phyloP scores from a whole-genome alignment of 2,797 vertebrate species.

The Cichlasoma orientale region DNA sequence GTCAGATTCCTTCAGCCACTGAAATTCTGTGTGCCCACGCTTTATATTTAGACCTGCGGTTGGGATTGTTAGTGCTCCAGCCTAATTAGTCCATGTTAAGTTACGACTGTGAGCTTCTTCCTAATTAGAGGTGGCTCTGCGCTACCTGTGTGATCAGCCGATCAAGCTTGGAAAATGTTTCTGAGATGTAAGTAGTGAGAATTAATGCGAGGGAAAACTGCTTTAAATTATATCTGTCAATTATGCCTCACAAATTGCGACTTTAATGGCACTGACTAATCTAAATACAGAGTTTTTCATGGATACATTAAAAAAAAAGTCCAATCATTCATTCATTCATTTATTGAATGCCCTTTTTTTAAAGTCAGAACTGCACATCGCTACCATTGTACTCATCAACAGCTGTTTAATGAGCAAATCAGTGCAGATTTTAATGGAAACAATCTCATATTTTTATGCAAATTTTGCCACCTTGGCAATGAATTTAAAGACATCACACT shows the following conservation, averaged over 20 bases:
- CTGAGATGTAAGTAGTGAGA: neutral
- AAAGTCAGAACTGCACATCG: neutral
- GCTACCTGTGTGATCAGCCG: conserved; percentile 36
- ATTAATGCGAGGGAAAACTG: neutral
- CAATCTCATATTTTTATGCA: neutral
- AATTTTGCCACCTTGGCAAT: neutral
- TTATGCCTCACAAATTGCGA: neutral
- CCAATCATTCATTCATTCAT: neutral
- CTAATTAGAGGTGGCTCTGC: conserved; percentile 65
- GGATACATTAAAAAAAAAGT: neutral
- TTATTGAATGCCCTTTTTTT: neutral
- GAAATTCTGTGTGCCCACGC: conserved; percentile 21
- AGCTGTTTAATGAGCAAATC: neutral
- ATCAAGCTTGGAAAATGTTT: neutral
- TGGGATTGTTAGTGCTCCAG: conserved; percentile 35
- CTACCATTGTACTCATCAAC: neutral
- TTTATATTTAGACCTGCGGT: conserved; percentile 46
- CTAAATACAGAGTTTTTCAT: neutral
- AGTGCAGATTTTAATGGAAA: neutral
- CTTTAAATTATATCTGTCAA: neutral
- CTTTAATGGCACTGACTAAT: neutral
- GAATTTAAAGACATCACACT: neutral
- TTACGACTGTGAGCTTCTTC: conserved; percentile 58
- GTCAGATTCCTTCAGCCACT: conserved; percentile 44
- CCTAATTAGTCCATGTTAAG: conserved; percentile 67